Evolutionary conservation across 2,113 vertebrate species (phyloP).

Genomic region (Heterotis niloticus): DNA sequence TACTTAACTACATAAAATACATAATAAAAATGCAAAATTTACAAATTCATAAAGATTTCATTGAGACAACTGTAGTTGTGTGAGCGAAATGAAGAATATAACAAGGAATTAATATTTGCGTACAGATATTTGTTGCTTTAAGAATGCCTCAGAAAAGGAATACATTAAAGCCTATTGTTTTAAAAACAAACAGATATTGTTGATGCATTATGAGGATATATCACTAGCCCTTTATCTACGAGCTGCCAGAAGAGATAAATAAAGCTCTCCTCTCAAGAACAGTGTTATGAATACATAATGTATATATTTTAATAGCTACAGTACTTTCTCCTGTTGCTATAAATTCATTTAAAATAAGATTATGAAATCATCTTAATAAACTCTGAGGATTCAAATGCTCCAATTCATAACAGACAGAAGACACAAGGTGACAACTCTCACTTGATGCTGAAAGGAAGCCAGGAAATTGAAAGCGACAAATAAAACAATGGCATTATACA

Average conservation of each 20-base stretch:
- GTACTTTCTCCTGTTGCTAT: background rate
- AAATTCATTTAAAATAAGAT: background rate
- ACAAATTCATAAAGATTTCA: too few relatives aligned
- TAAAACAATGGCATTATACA: background rate
- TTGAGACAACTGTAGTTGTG: too few relatives aligned
- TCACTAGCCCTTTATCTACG: background rate
- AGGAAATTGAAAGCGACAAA: background rate
- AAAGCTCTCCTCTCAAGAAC: background rate
- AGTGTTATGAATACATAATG: background rate
- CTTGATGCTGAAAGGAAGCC: background rate
- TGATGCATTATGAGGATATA: background rate
- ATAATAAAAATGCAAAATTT: too few relatives aligned
- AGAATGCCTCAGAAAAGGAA: background rate
- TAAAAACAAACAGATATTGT: constrained; percentile 10
- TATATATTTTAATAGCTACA: background rate
- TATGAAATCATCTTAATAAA: background rate
- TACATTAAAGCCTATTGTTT: too few relatives aligned
- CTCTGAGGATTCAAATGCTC: background rate
- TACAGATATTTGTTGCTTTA: background rate
- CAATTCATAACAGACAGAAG: background rate
- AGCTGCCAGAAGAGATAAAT: constrained; percentile 5
- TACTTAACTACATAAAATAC: background rate
- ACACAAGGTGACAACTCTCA: background rate
- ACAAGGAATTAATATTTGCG: too few relatives aligned
- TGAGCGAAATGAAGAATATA: too few relatives aligned